Conservation (phyloP, 2,797 vertebrate genomes). For the Crocidura indochinensis region DNA sequence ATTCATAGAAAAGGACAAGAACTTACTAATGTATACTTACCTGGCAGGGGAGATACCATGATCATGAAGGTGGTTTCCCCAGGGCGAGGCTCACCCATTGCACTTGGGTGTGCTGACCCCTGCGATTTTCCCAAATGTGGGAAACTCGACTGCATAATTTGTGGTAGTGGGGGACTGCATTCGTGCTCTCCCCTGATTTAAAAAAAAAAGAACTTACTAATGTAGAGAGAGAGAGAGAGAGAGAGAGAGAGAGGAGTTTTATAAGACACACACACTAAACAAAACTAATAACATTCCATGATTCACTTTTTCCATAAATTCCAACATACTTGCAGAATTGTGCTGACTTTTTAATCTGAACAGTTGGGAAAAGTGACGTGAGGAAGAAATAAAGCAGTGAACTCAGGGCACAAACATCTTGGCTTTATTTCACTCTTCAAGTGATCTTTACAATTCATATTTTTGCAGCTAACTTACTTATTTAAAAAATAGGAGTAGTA, state of each 20-base stretch:
- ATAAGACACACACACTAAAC: too few species aligned
- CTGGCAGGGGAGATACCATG: too few species aligned
- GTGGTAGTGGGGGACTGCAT: too few species aligned
- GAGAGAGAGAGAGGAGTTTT: background rate
- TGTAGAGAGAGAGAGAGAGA: conserved; percentile 12
- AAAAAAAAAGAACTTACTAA: background rate
- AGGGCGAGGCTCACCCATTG: too few species aligned
- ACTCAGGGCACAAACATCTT: background rate
- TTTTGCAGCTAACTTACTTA: conserved; percentile 14
- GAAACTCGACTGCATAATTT: too few species aligned
- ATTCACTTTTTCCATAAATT: conserved; percentile 26
- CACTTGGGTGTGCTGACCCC: too few species aligned
- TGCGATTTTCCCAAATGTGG: too few species aligned
- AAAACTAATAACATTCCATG: background rate
- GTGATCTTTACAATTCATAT: background rate
- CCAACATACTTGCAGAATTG: background rate
- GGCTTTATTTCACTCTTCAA: background rate
- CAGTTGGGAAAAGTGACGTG: background rate
- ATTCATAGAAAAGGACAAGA: background rate
- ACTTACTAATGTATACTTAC: too few species aligned
- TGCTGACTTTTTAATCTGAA: background rate
- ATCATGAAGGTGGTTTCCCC: too few species aligned
- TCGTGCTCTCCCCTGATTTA: too few species aligned
- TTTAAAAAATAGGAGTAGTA: background rate
- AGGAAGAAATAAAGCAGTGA: background rate